Evolutionary conservation across 2,888 invertebrate genomes (phyloP), one percentile per base, ranked within the genome.

Genomic region (Plutella xylostella): DNA sequence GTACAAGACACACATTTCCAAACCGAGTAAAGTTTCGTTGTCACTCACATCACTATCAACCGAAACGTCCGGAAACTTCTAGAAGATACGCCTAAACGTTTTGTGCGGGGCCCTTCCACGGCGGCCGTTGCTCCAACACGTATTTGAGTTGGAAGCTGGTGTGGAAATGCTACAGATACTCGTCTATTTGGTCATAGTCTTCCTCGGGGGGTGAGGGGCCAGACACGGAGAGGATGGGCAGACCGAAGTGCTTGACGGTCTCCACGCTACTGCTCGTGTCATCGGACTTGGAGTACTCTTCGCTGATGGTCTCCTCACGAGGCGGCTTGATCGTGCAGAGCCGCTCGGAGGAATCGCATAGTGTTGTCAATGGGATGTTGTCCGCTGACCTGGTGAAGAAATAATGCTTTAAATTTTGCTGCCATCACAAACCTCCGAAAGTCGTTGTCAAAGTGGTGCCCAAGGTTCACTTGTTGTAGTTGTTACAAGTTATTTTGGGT

Each of bases 121-220:
- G 75, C 0, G 80, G 79, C 71, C 78, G 63, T 62, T 72, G 68
- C 68, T 82, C 80, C 71, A 83, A 72, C 60, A 79, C 80, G 52
- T 80, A 82, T 65, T 82, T 80, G 48, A 82, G 73, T 75, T 80
- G 83, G 67, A 83, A 80, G 68, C 75, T 69, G 49, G 79, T 78
- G 50, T 82, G 79, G 49, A 80, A 82, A 79, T 82, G 83, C 82
- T 88, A 88, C 85, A 88, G 87, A 60, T 87, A 87, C 66, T 88
- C 87, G 61, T 88, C 87, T 63, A 87, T 85, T 61, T 84, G 83
- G 48, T 85, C 84, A 44, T 86, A 85, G 58, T 89, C 90, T 55
- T 91, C 91, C 56, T 91, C 90, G 12, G 92, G 90, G 25, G 92
- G 92, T 15, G 91, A 91, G 0, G 92, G 92, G n/a, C 91, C 91